Conservation (phyloP, 2,797 vertebrate genomes). For the Channa striata region DNA sequence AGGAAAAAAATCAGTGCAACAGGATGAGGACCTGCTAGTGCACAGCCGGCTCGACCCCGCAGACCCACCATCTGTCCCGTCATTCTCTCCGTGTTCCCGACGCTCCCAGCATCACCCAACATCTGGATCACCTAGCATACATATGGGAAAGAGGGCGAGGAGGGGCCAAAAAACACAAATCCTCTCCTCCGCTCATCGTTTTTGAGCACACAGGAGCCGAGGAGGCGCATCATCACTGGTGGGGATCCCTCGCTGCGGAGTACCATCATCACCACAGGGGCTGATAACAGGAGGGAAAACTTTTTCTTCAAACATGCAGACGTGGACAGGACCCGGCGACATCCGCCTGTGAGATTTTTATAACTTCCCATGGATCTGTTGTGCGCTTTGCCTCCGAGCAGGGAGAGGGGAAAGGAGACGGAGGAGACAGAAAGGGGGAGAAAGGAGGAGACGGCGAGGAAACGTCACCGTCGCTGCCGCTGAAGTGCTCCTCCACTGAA, state of each 20-base stretch:
- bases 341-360: constrained; percentile 35
- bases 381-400: constrained; percentile 33
- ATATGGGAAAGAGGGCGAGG: constrained; percentile 40
- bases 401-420: constrained; percentile 56
- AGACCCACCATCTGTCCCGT: constrained; percentile 71
- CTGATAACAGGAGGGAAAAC: constrained; percentile 46
- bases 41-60: constrained; percentile 57
- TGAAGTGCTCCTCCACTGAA: constrained; percentile 63
- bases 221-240: constrained; percentile 23
- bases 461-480: constrained; percentile 42
- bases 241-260: constrained; percentile 44
- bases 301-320: constrained; percentile 60
- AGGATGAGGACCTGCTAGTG: constrained; percentile 80
- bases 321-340: constrained; percentile 19
- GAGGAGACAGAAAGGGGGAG: constrained; percentile 52
- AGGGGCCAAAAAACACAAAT: constrained; percentile 11
- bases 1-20: constrained; percentile 72
- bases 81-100: constrained; percentile 46
- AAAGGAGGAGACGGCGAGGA: constrained; percentile 53
- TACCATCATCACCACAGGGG: constrained; percentile 31
- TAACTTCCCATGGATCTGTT: constrained; percentile 69
- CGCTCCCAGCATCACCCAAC: constrained; percentile 51
- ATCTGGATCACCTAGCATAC: constrained; percentile 70
- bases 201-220: constrained; percentile 45
- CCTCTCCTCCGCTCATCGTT: constrained; percentile 28